These are phyloP conservation scores for Cnemophilus loriae DNA, from an alignment of 2,113 vertebrate species.

Conservation along the genomic window DNA sequence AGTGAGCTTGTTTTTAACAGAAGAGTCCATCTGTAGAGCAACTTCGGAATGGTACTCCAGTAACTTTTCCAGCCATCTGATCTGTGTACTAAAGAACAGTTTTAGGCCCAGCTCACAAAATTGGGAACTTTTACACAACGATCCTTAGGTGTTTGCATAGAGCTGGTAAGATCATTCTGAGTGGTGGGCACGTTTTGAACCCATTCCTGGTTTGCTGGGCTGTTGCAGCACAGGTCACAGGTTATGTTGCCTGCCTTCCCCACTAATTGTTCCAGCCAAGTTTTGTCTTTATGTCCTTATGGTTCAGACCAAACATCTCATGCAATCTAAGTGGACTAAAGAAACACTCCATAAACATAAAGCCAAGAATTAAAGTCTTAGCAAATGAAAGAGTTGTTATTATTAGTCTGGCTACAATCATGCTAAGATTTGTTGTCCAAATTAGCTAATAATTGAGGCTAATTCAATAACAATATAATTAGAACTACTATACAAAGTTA, in stretches of 20 bases:
- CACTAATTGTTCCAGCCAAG: neutral
- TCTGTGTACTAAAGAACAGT: neutral
- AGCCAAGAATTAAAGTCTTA: neutral
- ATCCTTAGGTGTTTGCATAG: neutral
- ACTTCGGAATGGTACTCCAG: neutral
- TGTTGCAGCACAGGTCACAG: neutral
- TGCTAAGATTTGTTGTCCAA: neutral
- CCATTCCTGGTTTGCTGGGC: neutral
- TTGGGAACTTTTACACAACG: neutral
- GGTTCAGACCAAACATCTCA: neutral
- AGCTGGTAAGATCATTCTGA: neutral
- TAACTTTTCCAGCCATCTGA: neutral
- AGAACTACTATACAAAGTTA: neutral
- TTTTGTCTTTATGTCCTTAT: neutral
- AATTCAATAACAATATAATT: neutral
- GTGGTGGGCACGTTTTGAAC: neutral
- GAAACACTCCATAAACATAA: neutral
- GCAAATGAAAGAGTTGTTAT: neutral
- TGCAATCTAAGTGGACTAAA: neutral
- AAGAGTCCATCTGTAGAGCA: neutral
- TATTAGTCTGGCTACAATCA: neutral
- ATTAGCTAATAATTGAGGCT: neutral
- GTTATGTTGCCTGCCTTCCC: neutral
- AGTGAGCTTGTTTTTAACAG: neutral
- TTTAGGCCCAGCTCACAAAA: neutral